Base-by-base conservation (phyloP, 2,113 vertebrate species). In the Tupaia tana region DNA sequence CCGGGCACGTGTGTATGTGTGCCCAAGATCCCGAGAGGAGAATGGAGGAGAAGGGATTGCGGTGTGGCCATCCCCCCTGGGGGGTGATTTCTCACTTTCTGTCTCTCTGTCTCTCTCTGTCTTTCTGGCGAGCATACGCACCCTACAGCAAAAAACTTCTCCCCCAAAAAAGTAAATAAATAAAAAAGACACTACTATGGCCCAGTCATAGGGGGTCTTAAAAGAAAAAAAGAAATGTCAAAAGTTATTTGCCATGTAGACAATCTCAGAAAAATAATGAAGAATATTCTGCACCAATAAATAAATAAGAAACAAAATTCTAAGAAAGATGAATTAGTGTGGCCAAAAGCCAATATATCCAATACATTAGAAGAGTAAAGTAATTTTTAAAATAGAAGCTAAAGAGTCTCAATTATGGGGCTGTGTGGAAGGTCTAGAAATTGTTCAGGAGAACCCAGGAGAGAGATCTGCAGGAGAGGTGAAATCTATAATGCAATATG, bases 381-480 rank as follows among this genome's bases (percentile, higher is more conserved):
- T 10, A 58, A 70, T 19, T 71, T 52, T 10, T 9, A 77, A 5
- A 81, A 88, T 0, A 84, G 2, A 88, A 7, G 27, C 11, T 56
- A 93, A 43, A 56, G 3, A 61, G 15, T 34, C 11, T 59, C 20
- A 27, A 4, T 31, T 24, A 7, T 11, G 9, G 59, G 25, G n/a
- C 9, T 64, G 3, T 9, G 25, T 19, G 27, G 66, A 80, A 93
- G 34, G 4, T 64, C 9, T 31, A 77, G 10, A 61, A 56, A 69
- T 15, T 77, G n/a, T 6, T 67, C 9, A 64, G 13, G 75, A 59
- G 20, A 88, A 54, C 54, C 27, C 20, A 93, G 27, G 20, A 73
- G 4, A 6, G 24, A 8, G 4, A 34, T 18, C 16, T 70, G 9
- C 14, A 1, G 15, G 9, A 6, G 3, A 18, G 7, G 25, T 8